Evolutionary conservation across 2,888 invertebrate species (phyloP), one percentile per base, ranked within the genome.

Genomic region (Mechanitis messenoides): DNA sequence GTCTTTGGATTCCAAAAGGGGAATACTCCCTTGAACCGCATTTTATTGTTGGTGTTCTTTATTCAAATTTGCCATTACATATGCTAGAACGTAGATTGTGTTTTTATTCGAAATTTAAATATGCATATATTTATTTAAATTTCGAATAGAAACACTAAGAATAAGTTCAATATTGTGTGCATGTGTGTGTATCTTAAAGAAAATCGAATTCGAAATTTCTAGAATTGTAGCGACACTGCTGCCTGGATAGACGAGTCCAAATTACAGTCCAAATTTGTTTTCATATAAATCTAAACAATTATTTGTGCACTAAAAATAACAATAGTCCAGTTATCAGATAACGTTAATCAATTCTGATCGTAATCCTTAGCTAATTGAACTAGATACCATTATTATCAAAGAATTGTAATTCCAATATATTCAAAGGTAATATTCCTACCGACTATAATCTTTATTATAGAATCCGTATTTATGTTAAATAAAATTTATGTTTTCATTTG

Each of bases 321-420:
- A 35, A 35, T 35, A 5, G 35, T 35, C 35, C 35, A 20, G 35
- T 87, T 87, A 87, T 83, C 84, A 79, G 87, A 87, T 89, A 88
- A 88, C 82, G 78, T 89, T 87, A 88, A 89, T 88, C 87, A 83
- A 83, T 76, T 77, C 80, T 86, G 87, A 90, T 88, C 88, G 89
- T 85, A 85, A 88, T 89, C 86, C 88, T 89, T 84, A 86, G 78
- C 77, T 87, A 89, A 90, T 90, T 89, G 90, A 84, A 80, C 78
- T 81, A 83, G 81, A 87, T 85, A 85, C 76, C 78, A 9, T 9
- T 7, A 9, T 42, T 42, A 62, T 42, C 65, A 61, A 61, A 59
- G 62, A 60, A 66, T 60, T 68, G 1, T 31, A 2, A 50, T 28
- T 9, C 28, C 3, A 6, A 20, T 28, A 20, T 5, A 20, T 42